These are phyloP conservation scores for Sciurus carolinensis DNA, from an alignment of 2,797 vertebrate species.

Conservation along the genomic window DNA sequence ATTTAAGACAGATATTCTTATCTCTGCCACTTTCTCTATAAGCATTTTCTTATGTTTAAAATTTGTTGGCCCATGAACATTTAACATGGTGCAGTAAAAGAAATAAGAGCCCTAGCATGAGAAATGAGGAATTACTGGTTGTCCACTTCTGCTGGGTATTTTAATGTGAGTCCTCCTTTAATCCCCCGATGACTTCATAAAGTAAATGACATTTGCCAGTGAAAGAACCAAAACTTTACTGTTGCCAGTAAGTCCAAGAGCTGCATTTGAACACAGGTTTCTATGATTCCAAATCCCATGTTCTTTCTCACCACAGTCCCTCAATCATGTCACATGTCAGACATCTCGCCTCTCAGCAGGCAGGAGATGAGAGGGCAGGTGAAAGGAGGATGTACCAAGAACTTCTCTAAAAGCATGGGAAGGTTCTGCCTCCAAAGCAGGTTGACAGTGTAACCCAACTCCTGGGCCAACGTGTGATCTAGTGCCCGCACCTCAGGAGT, in stretches of 20 bases:
- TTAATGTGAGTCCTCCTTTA: neutral
- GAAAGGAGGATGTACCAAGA: neutral
- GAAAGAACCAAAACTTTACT: neutral
- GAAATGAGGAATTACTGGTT: neutral
- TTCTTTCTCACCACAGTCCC: neutral
- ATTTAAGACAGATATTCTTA: neutral
- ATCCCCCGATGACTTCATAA: neutral
- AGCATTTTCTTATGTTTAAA: neutral
- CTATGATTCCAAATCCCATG: neutral
- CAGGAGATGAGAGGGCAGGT: neutral
- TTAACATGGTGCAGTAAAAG: neutral
- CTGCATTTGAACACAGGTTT: neutral
- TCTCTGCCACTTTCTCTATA: neutral
- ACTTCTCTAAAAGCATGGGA: neutral
- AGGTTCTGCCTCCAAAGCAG: neutral
- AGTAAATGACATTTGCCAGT: neutral
- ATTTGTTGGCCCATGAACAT: neutral
- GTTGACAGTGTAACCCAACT: neutral
- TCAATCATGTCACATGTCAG: no score
- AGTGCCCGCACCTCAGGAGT: rapidly evolving
- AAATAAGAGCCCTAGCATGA: neutral
- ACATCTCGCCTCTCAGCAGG: neutral
- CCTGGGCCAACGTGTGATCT: no score
- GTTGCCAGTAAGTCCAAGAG: neutral
- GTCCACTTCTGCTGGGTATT: neutral